phyloP scores from a whole-genome alignment of 2,113 vertebrate genomes.

The Phalacrocorax carbo region DNA sequence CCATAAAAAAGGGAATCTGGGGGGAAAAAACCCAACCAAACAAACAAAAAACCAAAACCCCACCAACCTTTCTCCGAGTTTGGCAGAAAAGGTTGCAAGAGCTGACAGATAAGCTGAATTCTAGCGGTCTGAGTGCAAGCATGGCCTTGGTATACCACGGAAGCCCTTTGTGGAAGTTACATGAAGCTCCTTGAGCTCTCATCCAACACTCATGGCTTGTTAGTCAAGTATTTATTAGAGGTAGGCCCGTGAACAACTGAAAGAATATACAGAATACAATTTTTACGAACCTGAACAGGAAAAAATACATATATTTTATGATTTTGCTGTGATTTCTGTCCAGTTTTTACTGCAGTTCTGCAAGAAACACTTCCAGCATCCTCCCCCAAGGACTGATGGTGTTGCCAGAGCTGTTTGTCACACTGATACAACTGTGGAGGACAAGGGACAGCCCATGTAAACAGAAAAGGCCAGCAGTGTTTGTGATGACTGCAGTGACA shows the following conservation, averaged over 20 bases:
- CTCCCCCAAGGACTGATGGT: accelerated
- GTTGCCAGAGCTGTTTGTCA: not conserved
- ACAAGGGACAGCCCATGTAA: not conserved
- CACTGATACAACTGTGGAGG: not conserved
- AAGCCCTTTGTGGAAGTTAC: not conserved
- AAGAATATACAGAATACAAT: not conserved
- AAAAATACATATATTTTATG: accelerated
- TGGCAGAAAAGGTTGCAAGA: not conserved
- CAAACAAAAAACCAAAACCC: too few relatives aligned
- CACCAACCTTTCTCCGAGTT: not conserved
- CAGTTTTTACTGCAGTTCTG: not conserved
- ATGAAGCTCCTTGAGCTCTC: not conserved
- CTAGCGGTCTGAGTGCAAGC: not conserved
- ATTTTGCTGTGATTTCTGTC: not conserved
- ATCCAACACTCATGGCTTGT: not conserved
- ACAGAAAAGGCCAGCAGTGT: not conserved
- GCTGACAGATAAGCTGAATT: not conserved
- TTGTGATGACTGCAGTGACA: not conserved
- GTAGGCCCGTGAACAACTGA: not conserved
- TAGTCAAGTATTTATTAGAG: not conserved
- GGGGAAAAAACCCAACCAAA: too few relatives aligned
- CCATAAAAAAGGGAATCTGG: not conserved
- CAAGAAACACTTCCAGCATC: not conserved
- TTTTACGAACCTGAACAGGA: not conserved
- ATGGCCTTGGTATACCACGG: too few relatives aligned